These are phyloP conservation scores for Ascaphus truei DNA, from an alignment of 2,113 vertebrate species.

Conservation along the genomic window DNA sequence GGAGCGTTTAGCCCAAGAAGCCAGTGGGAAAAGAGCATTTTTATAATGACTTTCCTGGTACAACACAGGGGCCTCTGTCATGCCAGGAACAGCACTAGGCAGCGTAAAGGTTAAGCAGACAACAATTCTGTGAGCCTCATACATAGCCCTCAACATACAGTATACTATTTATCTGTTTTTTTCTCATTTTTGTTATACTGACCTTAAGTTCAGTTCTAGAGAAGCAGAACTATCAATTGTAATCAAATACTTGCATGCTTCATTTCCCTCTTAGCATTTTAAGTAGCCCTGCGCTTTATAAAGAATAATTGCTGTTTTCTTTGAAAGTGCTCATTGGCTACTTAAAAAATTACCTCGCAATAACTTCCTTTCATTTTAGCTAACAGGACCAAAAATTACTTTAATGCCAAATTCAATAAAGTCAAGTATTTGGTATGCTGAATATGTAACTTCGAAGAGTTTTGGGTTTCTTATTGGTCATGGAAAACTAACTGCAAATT, in stretches of 20 bases:
- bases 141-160: neutral
- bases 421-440: too few species aligned
- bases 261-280: conserved; percentile 12
- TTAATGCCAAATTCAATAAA: neutral
- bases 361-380: neutral
- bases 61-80: too few species aligned
- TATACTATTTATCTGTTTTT: conserved; percentile 5
- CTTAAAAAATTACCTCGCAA: neutral
- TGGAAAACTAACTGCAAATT: too few species aligned
- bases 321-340: neutral
- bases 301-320: neutral
- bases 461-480: too few species aligned
- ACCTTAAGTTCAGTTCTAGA: conserved; percentile 14
- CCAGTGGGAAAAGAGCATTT: too few species aligned
- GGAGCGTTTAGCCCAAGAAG: too few species aligned
- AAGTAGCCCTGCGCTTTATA: conserved; percentile 1
- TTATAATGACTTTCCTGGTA: too few species aligned
- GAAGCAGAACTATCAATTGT: conserved; percentile 21
- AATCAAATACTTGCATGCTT: conserved; percentile 30
- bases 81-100: too few species aligned
- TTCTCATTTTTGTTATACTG: neutral
- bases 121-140: too few species aligned
- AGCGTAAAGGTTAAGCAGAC: too few species aligned
- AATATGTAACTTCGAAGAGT: too few species aligned
- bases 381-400: neutral